These are phyloP conservation scores for Orthochromis indermauri DNA, from an alignment of 2,113 vertebrate species.

Conservation along the genomic window DNA sequence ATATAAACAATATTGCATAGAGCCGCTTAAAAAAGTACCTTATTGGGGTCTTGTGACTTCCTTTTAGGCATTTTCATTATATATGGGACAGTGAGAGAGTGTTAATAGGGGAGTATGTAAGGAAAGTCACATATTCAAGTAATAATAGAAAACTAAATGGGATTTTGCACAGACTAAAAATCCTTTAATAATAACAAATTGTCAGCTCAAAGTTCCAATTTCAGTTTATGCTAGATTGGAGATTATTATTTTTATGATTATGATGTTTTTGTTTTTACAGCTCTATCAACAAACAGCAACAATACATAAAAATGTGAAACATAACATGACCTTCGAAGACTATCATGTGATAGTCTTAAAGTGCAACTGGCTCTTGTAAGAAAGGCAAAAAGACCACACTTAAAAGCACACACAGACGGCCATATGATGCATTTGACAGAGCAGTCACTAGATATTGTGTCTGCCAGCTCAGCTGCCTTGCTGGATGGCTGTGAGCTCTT, in stretches of 20 bases:
- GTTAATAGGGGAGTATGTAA: not conserved
- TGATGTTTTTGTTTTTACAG: not conserved
- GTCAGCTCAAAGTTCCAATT: not conserved
- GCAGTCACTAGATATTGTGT: slow-evolving; percentile 13
- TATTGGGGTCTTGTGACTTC: not conserved
- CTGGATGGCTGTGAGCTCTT: slow-evolving; percentile 19
- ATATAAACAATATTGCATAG: not conserved
- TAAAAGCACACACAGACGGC: not conserved
- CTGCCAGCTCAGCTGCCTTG: slow-evolving; percentile 33
- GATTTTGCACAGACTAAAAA: not conserved
- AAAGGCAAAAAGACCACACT: not conserved
- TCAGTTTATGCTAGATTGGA: not conserved
- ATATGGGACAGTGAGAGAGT: not conserved
- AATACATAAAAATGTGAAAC: not conserved
- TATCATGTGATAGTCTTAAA: not conserved
- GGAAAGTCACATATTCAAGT: not conserved
- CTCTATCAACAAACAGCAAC: not conserved
- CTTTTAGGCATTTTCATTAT: not conserved
- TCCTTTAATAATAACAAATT: not conserved
- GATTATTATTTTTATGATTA: not conserved
- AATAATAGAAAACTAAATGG: not conserved
- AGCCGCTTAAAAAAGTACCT: not conserved
- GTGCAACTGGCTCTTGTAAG: not conserved
- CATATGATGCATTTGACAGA: not conserved
- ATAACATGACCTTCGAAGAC: not conserved